Base-by-base conservation (phyloP, 2,797 vertebrate species). In the Gymnopithys bicolor region DNA sequence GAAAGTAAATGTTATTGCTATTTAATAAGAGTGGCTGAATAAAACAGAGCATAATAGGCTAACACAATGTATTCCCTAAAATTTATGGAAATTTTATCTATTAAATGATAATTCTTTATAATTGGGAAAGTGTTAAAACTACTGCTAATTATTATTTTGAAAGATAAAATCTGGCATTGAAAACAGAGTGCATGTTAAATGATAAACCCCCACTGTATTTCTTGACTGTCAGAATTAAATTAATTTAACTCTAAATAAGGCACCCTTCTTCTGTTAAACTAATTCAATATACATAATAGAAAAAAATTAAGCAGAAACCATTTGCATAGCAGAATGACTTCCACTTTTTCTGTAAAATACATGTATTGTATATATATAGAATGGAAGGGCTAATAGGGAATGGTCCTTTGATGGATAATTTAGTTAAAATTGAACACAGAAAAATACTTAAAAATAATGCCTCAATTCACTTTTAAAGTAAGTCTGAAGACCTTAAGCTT, bases 71-170 rank as follows among this genome's bases (percentile, higher is more conserved):
- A 41, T 84, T 95, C 70, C 66, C 69, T 25, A 30, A 46, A 35
- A 30, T 91, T 93, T 87, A 84, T 83, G 76, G 75, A 89, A 95
- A 87, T 84, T 77, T 37, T 33, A 33, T 89, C n/a, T 24, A 71
- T 94, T 95, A 94, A 68, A 51, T 93, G 43, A 51, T 79, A 95
- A 93, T 63, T 66, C 30, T 91, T 93, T 75, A 52, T 81, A 86
- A 66, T 23, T 86, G n/a, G 73, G 59, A 93, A 97, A 94, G 53
- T 51, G 56, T 35, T 75, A 60, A 93, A 96, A 80, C 52, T 91
- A 22, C 56, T 84, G 19, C 22, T 84, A 83, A 86, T 86, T 84
- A 84, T 39, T 84, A 77, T 93, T 94, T 89, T 74, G 46, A 93
- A 76, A 94, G 58, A 84, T 37, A 93, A 82, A 80, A 89, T 95